These are phyloP conservation scores for Anniella stebbinsi DNA, from an alignment of 2,797 vertebrate species.

Conservation along the genomic window DNA sequence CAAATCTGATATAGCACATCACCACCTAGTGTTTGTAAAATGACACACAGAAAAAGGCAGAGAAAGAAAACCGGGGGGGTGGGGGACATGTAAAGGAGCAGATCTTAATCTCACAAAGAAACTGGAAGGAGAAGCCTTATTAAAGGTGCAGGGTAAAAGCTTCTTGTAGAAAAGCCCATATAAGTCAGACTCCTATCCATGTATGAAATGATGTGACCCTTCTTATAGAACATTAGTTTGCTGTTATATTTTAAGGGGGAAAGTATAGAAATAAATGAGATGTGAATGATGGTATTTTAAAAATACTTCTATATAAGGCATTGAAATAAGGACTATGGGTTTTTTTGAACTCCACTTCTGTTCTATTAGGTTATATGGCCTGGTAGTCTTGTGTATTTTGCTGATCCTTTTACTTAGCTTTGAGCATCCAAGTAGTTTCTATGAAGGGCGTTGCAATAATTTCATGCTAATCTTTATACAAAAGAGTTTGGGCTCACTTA, in stretches of 20 bases:
- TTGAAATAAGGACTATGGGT: background rate
- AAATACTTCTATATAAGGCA: background rate
- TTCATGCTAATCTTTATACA: slow-evolving; percentile 1
- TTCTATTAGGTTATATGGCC: slow-evolving; percentile 20
- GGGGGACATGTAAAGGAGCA: no score
- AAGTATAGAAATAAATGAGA: background rate
- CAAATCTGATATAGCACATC: no score
- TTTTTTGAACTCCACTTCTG: slow-evolving; percentile 29
- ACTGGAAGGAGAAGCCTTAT: no score
- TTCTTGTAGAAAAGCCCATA: no score
- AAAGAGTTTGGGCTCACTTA: background rate
- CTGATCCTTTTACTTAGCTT: background rate
- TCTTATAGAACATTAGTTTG: background rate
- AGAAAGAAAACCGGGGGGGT: no score
- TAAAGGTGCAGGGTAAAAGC: no score
- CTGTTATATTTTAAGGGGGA: slow-evolving; percentile 1
- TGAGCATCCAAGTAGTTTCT: slow-evolving; percentile 25
- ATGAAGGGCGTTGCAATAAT: slow-evolving; percentile 28
- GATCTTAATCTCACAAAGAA: no score
- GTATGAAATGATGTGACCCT: background rate
- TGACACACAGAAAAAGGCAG: no score
- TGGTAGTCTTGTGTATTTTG: slow-evolving; percentile 24
- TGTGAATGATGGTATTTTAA: background rate
- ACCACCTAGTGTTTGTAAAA: no score
- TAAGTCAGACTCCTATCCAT: no score